Evolutionary conservation across 2,888 invertebrate genomes (phyloP), one percentile per base, ranked within the genome.

Genomic region (Papilio gigon): DNA sequence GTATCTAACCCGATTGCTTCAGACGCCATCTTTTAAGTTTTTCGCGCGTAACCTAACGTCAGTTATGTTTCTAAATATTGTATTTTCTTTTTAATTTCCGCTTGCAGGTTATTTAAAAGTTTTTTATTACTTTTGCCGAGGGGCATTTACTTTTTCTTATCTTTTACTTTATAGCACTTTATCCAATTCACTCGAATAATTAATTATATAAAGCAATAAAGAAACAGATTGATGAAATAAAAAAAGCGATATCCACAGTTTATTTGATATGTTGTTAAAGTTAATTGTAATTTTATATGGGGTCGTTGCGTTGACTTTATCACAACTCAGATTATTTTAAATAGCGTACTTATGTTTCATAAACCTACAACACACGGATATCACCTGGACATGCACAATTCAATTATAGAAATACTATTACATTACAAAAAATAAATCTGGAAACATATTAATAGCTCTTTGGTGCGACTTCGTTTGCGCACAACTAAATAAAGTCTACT

Each of bases 1-100:
- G 71, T 59, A 44, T 65, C 64, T 42, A 65, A 66, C 58, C 25
- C n/a, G 20, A 70, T 71, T 71, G 61, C 66, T 64, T 56, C 63
- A 68, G 40, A n/a, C 37, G 68, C 56, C 68, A 70, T 65, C 37
- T 68, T 66, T 62, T 33, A 71, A 65, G 50, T 60, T 65, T 58
- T 64, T 60, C 59, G 50, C 40, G 33, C 56, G 42, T 44, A 56
- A 66, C 22, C 12, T 20, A 42, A 58, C 22, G 33, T 65, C 30
- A 20, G 27, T 30, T 53, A 2, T 27, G 25, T n/a, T 27, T 27
- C 14, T 53, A n/a, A 53, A 50, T 50, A 11, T n/a, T 11, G 1
- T 14, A 53, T 53, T 27, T 53, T 6, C 22, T 25, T 50, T 14
- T 25, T 0, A 2, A 44, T 44, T 44, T 44, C 20, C 17, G 20